Percentiles rank a stretch among this genome's conserved stretches.
These are phyloP conservation scores for Coptodon bakossiorum DNA, from an alignment of 2,113 vertebrate genomes.

Conservation along the genomic window DNA sequence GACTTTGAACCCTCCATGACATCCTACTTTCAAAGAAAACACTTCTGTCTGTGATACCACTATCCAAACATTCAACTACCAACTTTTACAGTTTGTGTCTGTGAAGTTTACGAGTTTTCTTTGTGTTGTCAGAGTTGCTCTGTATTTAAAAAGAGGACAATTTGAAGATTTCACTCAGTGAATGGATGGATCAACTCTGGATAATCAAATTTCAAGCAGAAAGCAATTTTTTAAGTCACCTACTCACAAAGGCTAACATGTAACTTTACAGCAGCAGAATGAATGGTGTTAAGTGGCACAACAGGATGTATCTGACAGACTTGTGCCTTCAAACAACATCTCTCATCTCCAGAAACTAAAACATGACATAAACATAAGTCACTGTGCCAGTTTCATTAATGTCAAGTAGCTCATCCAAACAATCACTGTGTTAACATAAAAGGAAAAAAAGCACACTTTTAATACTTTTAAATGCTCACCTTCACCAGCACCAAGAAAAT, in stretches of 20 bases:
- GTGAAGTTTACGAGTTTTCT: background rate
- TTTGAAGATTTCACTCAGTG: background rate
- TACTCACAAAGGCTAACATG: background rate
- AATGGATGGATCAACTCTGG: background rate
- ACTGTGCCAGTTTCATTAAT: background rate
- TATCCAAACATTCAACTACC: constrained; percentile 14
- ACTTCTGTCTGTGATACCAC: background rate
- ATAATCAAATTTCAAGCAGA: background rate
- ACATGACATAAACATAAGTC: background rate
- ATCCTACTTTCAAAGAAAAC: constrained; percentile 24
- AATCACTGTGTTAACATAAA: background rate
- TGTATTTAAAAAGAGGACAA: background rate
- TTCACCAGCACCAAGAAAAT: background rate
- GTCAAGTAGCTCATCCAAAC: background rate
- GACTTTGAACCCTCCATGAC: constrained; percentile 16
- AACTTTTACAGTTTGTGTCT: constrained; percentile 3
- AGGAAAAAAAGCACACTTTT: background rate
- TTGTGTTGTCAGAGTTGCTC: background rate
- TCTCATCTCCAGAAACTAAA: background rate
- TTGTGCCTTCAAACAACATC: background rate
- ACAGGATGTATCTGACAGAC: background rate
- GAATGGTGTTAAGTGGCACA: background rate
- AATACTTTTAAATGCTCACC: background rate
- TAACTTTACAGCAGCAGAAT: constrained; percentile 38
- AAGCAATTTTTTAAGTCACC: background rate